Base-by-base conservation (phyloP, 2,888 invertebrate species). In the Empis livida region DNA sequence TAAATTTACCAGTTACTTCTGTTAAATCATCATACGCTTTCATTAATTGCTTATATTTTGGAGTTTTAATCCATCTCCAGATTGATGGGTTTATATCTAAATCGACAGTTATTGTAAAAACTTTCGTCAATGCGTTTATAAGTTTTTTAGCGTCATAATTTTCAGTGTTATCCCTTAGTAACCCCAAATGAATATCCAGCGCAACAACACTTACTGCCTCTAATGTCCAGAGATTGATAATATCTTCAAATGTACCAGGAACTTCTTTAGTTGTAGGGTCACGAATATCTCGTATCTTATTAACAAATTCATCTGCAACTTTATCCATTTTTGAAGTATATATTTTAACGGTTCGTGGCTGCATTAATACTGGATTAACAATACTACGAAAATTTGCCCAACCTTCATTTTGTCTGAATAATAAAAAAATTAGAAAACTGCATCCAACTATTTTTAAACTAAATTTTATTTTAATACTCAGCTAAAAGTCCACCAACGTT, bases 351-450 rank as follows among this genome's bases (percentile, higher is more conserved):
- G 73, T 63, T 53, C 78, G 76, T 0, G 81, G 79, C 56, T 79
- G 75, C 62, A 84, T 64, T 73, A n/a, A n/a, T n/a, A n/a, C n/a
- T n/a, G n/a, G n/a, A n/a, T n/a, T n/a, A n/a, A n/a, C n/a, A n/a
- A n/a, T n/a, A n/a, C n/a, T n/a, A n/a, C n/a, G n/a, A n/a, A n/a
- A n/a, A n/a, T n/a, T n/a, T n/a, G n/a, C n/a, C 84, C 84, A 84
- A 53, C 76, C 71, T 11, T 75, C 71, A 1, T 80, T 83, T 63
- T 80, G 76, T 4, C 76, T 76, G n/a, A 55, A 23, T 10, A n/a
- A 11, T 23, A 39, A 30, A 31, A 61, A 59, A 16, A 17, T 8
- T n/a, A 37, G n/a, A 30, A 3, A 40, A 13, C 4, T 5, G 9
- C 4, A 13, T 4, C 20, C 3, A 5, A 32, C 9, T 32, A 4